These are phyloP conservation scores for Pseudochaenichthys georgianus DNA, from an alignment of 2,797 vertebrate species.

Conservation along the genomic window DNA sequence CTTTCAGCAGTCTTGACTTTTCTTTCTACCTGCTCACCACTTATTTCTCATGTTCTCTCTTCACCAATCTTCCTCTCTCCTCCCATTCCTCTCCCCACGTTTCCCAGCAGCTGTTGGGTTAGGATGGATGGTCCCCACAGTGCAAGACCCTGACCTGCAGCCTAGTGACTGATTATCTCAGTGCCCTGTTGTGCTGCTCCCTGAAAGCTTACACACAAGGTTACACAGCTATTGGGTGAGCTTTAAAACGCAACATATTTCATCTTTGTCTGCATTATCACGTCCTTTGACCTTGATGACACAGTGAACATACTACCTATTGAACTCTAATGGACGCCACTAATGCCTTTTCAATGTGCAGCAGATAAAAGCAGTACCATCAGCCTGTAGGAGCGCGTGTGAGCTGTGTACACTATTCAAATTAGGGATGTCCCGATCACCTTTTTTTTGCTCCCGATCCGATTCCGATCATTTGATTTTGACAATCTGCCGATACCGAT, in stretches of 20 bases:
- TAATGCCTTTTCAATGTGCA: slow-evolving; percentile 59
- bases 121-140: slow-evolving; percentile 80
- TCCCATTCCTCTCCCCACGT: slow-evolving; percentile 56
- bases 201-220: slow-evolving; percentile 67
- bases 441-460: too few species aligned
- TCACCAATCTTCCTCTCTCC: slow-evolving; percentile 44
- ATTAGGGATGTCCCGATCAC: too few species aligned
- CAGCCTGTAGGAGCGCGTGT: slow-evolving; percentile 22
- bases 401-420: slow-evolving; percentile 58
- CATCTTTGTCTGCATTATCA: slow-evolving; percentile 61
- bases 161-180: slow-evolving; percentile 82
- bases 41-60: slow-evolving; percentile 12
- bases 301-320: slow-evolving; percentile 51
- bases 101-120: slow-evolving; percentile 78
- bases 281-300: slow-evolving; percentile 69
- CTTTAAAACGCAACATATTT: slow-evolving; percentile 52
- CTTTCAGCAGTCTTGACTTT: slow-evolving; percentile 68
- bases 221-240: slow-evolving; percentile 57
- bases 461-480: too few species aligned
- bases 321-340: slow-evolving; percentile 48
- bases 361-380: slow-evolving; percentile 52
- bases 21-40: slow-evolving; percentile 39
- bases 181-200: slow-evolving; percentile 65
- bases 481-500: too few species aligned
- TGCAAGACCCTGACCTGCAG: slow-evolving; percentile 78